These are phyloP conservation scores for Rhinoraja longicauda DNA, from an alignment of 2,797 vertebrate species.

Conservation along the genomic window DNA sequence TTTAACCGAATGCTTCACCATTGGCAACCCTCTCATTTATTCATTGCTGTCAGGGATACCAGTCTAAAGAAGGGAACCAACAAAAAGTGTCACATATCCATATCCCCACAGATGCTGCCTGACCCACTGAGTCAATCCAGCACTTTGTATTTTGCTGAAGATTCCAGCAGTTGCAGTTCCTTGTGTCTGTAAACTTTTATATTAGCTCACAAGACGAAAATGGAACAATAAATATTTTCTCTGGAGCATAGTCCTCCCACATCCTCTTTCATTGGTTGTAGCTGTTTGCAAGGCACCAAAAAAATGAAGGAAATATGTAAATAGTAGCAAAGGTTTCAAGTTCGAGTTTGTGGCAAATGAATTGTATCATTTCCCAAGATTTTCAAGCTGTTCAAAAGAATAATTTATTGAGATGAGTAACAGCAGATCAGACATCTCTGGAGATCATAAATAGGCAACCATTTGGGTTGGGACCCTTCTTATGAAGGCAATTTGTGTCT, in stretches of 20 bases:
- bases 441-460: too few species aligned
- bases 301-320: not conserved
- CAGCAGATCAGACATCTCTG: too few species aligned
- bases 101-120: too few species aligned
- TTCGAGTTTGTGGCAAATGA: not conserved
- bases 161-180: too few species aligned
- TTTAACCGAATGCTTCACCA: not conserved
- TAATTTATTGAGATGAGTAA: not conserved
- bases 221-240: not conserved
- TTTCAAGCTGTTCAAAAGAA: not conserved
- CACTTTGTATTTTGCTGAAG: too few species aligned
- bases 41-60: not conserved
- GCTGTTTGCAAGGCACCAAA: not conserved
- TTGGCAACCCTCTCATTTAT: not conserved
- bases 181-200: not conserved
- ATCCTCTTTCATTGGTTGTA: not conserved
- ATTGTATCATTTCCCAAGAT: not conserved
- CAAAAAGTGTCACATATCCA: too few species aligned
- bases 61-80: too few species aligned
- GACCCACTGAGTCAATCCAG: too few species aligned
- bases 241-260: not conserved
- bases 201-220: not conserved
- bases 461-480: too few species aligned
- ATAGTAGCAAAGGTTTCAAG: too few species aligned
- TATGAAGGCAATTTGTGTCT: too few species aligned